A percentile compares a stretch with the other conserved stretches of the same genome.
phyloP scores from a whole-genome alignment of 1,140 invertebrate species.

The Megalopta genalis region DNA sequence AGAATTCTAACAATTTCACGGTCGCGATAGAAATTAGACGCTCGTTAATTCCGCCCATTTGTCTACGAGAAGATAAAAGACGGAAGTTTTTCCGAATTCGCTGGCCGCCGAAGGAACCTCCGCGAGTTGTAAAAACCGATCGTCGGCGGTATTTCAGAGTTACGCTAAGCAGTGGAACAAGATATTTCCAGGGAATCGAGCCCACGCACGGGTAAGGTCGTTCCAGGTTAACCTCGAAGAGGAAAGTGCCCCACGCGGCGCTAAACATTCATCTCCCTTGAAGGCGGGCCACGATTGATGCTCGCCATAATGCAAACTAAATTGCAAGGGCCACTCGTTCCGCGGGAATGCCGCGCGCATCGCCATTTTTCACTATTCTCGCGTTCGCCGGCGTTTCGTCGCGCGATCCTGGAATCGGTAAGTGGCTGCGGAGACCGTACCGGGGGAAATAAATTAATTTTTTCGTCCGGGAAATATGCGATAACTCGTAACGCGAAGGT shows the following conservation, averaged over 20 bases:
- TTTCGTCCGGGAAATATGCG: constrained; percentile 4
- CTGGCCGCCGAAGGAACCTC: no score
- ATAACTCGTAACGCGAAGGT: constrained; percentile 6
- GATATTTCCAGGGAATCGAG: not conserved
- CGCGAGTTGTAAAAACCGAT: no score
- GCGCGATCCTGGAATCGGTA: constrained; percentile 56
- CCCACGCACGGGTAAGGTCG: not conserved
- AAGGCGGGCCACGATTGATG: constrained; percentile 57
- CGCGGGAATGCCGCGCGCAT: constrained; percentile 29
- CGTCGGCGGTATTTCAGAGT: no score
- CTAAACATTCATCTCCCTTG: constrained; percentile 63
- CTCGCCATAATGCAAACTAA: constrained; percentile 66
- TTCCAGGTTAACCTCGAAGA: constrained; percentile 26
- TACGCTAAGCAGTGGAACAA: not conserved
- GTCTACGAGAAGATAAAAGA: no score
- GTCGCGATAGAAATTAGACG: no score
- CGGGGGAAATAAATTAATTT: constrained; percentile 52
- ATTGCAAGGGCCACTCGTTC: constrained; percentile 53
- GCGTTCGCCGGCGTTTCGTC: constrained; percentile 4
- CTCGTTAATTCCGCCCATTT: no score
- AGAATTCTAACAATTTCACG: no score
- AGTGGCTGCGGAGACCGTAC: constrained; percentile 20
- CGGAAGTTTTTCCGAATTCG: no score
- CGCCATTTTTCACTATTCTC: constrained; percentile 59
- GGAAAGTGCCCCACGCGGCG: constrained; percentile 46